Base-by-base conservation (phyloP, 1,140 invertebrate species). In the Nylanderia fulva region DNA sequence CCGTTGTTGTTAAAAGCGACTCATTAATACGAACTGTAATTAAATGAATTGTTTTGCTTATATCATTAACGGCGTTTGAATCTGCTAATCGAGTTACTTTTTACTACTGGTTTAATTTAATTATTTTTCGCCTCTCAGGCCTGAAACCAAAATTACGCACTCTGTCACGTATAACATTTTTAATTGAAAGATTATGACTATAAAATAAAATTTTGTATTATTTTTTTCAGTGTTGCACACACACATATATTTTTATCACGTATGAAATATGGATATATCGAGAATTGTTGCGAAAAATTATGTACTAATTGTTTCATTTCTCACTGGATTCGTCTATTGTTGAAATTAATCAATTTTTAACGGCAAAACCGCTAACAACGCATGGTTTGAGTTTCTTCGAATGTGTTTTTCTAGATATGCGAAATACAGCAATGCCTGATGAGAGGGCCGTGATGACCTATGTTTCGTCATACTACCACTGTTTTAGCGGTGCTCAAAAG, bases 391-490 rank as follows among this genome's bases (percentile, higher is more conserved):
- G 93, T 92, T 91, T 90, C 90, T 93, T 85, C 82, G 89, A 92
- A 87, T 93, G 92, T 94, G 90, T 95, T 95, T 95, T 95, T 96
- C 94, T 97, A 99, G 99, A 99, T 97, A 98, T 99, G 96, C 97
- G 98, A 95, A 99, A 98, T 96, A 99, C 98, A 90, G 98, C 98
- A 93, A 98, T 99, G 97, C 99, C 99, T 91, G 99, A 99, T 96
- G 99, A 99, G 96, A 96, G 99, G 93, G 99, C 99, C 87, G 98
- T 99, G 92, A 99, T 99, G 99, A 99, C 99, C 88, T 99, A 99
- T 96, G 99, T 99, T 84, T 99, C 99, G 33, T 99, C 99, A 80
- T 99, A 99, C 96, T 99, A 99, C 96, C 99, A 99, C 96, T 99
- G 98, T 95, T 99, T 99, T 96, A 99, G 98, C 95, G 99, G 99